phyloP scores from a whole-genome alignment of 2,797 vertebrate genomes.

The Saxicola maurus region DNA sequence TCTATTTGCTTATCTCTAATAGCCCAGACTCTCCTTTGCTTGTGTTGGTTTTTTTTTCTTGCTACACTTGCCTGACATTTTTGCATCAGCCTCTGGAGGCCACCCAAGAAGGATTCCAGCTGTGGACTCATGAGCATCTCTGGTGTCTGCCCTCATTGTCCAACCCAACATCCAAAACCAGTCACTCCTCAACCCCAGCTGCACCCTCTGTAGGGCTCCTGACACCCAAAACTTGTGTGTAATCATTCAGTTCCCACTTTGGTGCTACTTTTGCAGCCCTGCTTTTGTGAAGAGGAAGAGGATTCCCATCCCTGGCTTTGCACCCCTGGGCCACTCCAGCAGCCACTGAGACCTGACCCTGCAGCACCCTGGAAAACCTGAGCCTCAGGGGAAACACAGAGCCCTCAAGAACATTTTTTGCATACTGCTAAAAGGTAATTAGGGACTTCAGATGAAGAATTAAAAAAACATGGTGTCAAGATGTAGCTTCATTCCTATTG shows the following conservation, averaged over 20 bases:
- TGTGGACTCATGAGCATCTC: background rate
- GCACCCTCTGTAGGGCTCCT: background rate
- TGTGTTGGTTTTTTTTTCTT: background rate
- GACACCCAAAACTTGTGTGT: background rate
- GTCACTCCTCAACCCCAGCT: background rate
- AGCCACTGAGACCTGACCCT: rapidly evolving
- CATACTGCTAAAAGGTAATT: background rate
- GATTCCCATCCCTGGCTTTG: background rate
- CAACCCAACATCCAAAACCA: background rate
- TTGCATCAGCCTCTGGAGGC: background rate
- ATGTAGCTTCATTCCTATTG: background rate
- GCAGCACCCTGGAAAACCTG: background rate
- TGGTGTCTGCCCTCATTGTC: background rate
- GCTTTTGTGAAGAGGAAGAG: background rate
- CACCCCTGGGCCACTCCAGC: rapidly evolving
- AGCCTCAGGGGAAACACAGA: background rate
- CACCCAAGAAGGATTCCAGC: background rate
- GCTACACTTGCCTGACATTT: background rate
- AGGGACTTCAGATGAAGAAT: background rate
- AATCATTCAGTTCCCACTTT: background rate
- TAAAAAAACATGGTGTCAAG: background rate
- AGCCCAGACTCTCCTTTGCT: background rate
- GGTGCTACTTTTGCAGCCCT: background rate
- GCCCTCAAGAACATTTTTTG: background rate
- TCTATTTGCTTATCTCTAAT: background rate